Evolutionary conservation across 2,797 vertebrate genomes (phyloP).

Genomic region (Enteromius paludinosus): DNA sequence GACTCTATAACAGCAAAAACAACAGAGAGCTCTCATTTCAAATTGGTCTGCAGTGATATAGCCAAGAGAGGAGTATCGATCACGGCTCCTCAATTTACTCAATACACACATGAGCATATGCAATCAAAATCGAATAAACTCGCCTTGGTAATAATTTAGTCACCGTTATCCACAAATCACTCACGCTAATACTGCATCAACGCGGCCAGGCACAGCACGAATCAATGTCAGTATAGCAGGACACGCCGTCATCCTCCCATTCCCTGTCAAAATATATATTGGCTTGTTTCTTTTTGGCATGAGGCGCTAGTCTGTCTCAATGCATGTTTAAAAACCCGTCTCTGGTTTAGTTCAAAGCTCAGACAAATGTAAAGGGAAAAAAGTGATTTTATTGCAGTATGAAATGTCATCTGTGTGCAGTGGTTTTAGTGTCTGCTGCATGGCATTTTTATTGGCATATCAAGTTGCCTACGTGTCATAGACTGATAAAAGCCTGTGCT

Average conservation of each 20-base stretch:
- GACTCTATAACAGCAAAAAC: not conserved
- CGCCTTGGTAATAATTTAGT: slow-evolving; percentile 24
- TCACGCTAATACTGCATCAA: not conserved
- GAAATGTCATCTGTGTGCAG: slow-evolving; percentile 34
- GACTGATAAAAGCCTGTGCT: not conserved
- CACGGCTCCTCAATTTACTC: slow-evolving; percentile 25
- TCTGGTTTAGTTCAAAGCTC: slow-evolving; percentile 19
- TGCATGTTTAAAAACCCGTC: slow-evolving; percentile 2
- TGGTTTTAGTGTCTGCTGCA: slow-evolving; percentile 12
- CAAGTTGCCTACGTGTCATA: slow-evolving; percentile 2
- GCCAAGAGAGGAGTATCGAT: slow-evolving; percentile 14
- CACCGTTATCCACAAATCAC: slow-evolving; percentile 31
- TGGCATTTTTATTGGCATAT: slow-evolving; percentile 15
- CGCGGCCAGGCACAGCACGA: too few species aligned
- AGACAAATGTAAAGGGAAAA: slow-evolving; percentile 6
- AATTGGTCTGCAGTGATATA: slow-evolving; percentile 21
- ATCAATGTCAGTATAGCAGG: not conserved
- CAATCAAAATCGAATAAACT: slow-evolving; percentile 41
- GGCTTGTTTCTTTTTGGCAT: not conserved
- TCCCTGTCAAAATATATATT: slow-evolving; percentile 22
- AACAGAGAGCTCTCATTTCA: not conserved
- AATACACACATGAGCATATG: slow-evolving; percentile 17
- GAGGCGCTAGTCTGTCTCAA: slow-evolving; percentile 7
- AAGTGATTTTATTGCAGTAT: slow-evolving; percentile 19
- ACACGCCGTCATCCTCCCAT: not conserved